Conservation (phyloP, 2,113 vertebrate genomes). For the Etia nguti region DNA sequence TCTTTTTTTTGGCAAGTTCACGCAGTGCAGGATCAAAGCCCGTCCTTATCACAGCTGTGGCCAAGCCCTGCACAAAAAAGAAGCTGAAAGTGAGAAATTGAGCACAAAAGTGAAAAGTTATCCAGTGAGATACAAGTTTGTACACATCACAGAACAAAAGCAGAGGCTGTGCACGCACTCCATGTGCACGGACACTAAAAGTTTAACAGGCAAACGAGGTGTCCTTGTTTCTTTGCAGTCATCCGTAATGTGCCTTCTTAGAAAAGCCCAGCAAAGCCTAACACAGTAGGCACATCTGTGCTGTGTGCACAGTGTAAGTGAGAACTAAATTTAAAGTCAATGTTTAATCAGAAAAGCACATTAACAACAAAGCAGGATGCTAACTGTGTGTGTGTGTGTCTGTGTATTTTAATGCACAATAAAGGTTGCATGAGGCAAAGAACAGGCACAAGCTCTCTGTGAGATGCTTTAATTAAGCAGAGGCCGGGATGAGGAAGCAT, state of each 20-base stretch:
- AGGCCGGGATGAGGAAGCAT: neutral
- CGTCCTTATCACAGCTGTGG: neutral
- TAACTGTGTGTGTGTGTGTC: neutral
- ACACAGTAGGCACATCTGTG: neutral
- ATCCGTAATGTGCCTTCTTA: neutral
- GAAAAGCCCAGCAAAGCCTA: neutral
- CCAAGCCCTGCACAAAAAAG: neutral
- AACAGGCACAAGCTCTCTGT: slow-evolving; percentile 44
- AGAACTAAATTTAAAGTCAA: neutral
- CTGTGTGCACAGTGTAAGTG: neutral
- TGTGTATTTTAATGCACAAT: neutral
- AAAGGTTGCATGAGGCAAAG: neutral
- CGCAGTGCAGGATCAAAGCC: neutral
- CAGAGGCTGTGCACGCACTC: neutral
- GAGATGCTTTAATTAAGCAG: slow-evolving; percentile 23
- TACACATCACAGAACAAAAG: neutral
- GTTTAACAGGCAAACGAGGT: neutral
- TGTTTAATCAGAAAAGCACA: neutral
- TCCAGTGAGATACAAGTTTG: neutral
- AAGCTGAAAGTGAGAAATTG: neutral
- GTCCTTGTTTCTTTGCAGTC: neutral
- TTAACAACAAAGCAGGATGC: neutral
- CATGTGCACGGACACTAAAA: neutral
- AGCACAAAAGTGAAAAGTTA: neutral
- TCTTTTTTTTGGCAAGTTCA: neutral